phyloP scores from a whole-genome alignment of 2,113 vertebrate species.

The Lonchura striata region DNA sequence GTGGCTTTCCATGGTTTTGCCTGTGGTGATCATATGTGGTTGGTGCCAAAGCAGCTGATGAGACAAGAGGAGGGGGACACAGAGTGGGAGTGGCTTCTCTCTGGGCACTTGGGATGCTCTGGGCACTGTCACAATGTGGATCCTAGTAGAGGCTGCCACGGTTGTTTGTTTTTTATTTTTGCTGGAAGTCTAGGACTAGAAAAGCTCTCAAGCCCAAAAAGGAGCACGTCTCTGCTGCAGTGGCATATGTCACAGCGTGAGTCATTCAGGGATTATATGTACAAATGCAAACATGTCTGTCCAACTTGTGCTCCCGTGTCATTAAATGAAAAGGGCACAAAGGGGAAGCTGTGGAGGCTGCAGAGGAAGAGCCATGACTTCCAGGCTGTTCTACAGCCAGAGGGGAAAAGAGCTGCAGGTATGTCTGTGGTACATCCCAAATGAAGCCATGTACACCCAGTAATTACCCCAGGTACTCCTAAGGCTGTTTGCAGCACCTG shows the following conservation, averaged over 20 bases:
- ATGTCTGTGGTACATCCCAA: not conserved
- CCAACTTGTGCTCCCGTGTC: not conserved
- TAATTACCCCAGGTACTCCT: not conserved
- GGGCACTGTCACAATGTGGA: not conserved
- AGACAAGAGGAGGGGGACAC: not conserved
- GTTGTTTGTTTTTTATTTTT: not conserved
- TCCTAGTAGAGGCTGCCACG: not conserved
- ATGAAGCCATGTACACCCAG: not conserved
- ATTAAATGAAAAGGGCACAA: not conserved
- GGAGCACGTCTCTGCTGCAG: not conserved
- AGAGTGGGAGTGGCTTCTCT: accelerated
- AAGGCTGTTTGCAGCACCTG: not conserved
- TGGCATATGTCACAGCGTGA: constrained; percentile 14
- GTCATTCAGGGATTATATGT: constrained; percentile 2
- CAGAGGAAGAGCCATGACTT: not conserved
- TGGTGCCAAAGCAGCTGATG: not conserved
- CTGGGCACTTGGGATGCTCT: not conserved
- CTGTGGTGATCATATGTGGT: not conserved
- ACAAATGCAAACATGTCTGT: constrained; percentile 12
- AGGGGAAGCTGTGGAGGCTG: not conserved
- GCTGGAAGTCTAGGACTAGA: not conserved
- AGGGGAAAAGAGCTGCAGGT: not conserved
- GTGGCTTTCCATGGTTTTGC: not conserved
- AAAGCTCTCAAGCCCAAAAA: not conserved
- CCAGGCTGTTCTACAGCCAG: not conserved